Percentiles rank a stretch among this genome's conserved stretches.
Conservation (phyloP, 2,888 invertebrate genomes). For the Mesorhabditis sp. region DNA sequence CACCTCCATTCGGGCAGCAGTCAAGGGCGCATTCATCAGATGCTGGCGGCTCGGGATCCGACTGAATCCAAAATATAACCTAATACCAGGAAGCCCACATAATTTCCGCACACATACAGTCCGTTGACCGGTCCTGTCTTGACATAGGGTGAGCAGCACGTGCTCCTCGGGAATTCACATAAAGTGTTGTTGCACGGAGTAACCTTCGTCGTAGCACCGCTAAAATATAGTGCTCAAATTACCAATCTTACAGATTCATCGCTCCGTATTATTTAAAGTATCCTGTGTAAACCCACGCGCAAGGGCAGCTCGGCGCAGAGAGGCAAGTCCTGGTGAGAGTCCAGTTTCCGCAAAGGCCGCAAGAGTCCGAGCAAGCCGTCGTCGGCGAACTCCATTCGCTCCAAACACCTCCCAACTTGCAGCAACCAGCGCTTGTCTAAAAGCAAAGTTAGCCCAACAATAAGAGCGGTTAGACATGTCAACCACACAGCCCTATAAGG, state of each 20-base stretch:
- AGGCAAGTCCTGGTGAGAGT: constrained; percentile 23
- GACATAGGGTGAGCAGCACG: neutral
- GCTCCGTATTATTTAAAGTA: neutral
- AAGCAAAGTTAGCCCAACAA: constrained; percentile 3
- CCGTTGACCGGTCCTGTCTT: neutral
- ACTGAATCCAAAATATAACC: neutral
- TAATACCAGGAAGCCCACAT: neutral
- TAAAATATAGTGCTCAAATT: constrained; percentile 11
- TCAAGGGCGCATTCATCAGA: constrained; percentile 14
- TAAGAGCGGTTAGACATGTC: neutral
- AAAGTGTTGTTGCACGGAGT: constrained; percentile 6
- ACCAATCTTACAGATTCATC: neutral
- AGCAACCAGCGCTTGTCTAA: neutral
- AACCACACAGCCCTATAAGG: too few species aligned
- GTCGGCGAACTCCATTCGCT: constrained; percentile 20
- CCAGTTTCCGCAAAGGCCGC: constrained; percentile 27
- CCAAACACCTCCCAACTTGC: constrained; percentile 20
- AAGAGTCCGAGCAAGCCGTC: constrained; percentile 21
- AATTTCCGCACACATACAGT: constrained; percentile 2
- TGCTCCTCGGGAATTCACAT: neutral
- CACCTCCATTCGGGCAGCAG: constrained; percentile 34
- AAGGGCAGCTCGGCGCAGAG: constrained; percentile 21
- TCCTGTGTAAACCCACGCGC: constrained; percentile 20
- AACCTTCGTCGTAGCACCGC: constrained; percentile 25
- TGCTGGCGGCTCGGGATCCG: neutral